Percentiles rank a stretch among this genome's conserved stretches.
These are phyloP conservation scores for Alviniconcha marisindica DNA, from an alignment of 1,140 invertebrate genomes.

Conservation along the genomic window DNA sequence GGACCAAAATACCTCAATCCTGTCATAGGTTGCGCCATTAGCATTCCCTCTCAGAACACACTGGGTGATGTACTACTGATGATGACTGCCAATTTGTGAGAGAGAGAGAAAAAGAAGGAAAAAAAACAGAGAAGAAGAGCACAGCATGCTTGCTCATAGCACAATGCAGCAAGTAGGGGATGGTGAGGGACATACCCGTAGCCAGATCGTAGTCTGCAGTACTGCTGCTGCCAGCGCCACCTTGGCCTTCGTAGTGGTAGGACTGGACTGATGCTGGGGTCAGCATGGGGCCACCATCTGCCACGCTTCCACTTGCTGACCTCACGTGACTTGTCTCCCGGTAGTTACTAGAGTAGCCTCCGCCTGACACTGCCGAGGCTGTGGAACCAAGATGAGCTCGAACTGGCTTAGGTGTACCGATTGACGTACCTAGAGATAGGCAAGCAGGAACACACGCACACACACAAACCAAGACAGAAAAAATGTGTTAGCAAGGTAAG, in stretches of 20 bases:
- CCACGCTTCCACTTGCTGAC: constrained; percentile 43
- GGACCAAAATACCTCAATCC: too few relatives aligned
- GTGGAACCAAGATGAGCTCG: constrained; percentile 49
- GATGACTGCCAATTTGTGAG: too few relatives aligned
- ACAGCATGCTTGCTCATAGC: too few relatives aligned
- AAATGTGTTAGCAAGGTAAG: not conserved
- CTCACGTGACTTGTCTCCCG: constrained; percentile 43
- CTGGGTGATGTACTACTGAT: too few relatives aligned
- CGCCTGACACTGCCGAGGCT: constrained; percentile 30
- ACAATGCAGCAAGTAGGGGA: not conserved
- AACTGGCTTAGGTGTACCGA: constrained; percentile 50
- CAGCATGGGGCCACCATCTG: constrained; percentile 25
- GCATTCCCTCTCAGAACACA: too few relatives aligned
- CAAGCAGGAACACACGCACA: constrained; percentile 2
- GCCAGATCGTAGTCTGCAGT: constrained; percentile 62
- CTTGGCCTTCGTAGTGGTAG: constrained; percentile 51
- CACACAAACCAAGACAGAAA: constrained; percentile 15
- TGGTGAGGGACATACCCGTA: constrained; percentile 32
- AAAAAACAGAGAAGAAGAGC: too few relatives aligned
- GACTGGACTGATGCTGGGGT: constrained; percentile 39
- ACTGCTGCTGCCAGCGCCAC: constrained; percentile 37
- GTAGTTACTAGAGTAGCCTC: constrained; percentile 35
- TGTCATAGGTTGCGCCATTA: too few relatives aligned
- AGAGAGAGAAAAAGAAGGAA: too few relatives aligned
- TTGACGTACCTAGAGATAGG: constrained; percentile 39